These are phyloP conservation scores for Sparidentex hasta DNA, from an alignment of 2,797 vertebrate genomes.

Conservation along the genomic window DNA sequence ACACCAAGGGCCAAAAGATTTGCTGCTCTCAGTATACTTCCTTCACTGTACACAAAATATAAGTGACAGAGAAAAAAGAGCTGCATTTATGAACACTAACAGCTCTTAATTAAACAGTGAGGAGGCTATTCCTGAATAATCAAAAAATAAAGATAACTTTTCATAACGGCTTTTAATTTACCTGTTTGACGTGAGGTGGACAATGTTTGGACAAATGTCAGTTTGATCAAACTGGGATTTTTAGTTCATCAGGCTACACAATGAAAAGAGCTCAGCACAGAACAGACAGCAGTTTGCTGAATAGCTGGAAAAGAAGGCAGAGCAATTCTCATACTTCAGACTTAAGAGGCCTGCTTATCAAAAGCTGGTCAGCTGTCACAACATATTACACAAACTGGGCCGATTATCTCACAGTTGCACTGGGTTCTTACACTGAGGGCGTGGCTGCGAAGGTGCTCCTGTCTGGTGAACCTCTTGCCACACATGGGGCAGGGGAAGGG, in stretches of 20 bases:
- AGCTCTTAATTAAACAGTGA: not conserved
- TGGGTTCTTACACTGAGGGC: slow-evolving; percentile 91
- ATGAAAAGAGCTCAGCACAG: not conserved
- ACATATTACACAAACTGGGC: not conserved
- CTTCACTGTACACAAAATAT: slow-evolving; percentile 15
- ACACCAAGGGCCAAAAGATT: slow-evolving; percentile 2
- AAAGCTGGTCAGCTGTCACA: not conserved
- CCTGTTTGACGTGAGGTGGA: not conserved
- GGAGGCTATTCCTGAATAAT: too few species aligned
- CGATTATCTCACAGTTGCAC: not conserved
- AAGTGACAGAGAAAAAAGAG: not conserved
- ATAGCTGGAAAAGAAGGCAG: not conserved
- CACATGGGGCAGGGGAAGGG: slow-evolving; percentile 97
- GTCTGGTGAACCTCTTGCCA: slow-evolving; percentile 96
- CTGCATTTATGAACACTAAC: not conserved
- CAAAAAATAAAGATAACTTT: not conserved
- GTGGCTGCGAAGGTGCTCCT: slow-evolving; percentile 97
- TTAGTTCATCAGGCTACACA: not conserved
- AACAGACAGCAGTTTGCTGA: not conserved
- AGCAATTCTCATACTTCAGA: not conserved
- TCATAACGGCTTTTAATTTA: not conserved
- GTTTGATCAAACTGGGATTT: not conserved
- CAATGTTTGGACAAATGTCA: not conserved
- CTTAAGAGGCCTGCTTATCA: not conserved
- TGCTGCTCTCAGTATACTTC: not conserved